A percentile compares a stretch with the other conserved stretches of the same genome.
These are phyloP conservation scores for Drosophila mercatorum DNA, from an alignment of 2,888 invertebrate species.

Conservation along the genomic window DNA sequence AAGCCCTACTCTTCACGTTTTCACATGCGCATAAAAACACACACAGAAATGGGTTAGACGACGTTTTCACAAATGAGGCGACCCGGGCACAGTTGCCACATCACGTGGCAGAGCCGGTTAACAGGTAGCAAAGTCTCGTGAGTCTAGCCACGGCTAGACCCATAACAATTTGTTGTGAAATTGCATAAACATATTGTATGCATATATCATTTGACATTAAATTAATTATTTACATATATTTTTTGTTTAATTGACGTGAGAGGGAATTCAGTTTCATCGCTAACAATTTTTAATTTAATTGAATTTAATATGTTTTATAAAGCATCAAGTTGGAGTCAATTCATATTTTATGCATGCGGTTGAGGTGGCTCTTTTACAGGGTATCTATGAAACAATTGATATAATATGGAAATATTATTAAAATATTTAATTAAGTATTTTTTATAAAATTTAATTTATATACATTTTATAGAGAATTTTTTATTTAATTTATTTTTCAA, in stretches of 20 bases:
- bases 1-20: constrained; percentile 53
- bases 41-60: constrained; percentile 50
- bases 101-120: constrained; percentile 24
- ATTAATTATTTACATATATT: neutral
- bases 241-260: neutral
- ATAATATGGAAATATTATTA: no score
- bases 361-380: no score
- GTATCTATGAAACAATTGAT: no score
- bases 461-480: no score
- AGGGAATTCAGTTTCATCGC: neutral
- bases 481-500: no score
- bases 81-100: constrained; percentile 32
- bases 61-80: constrained; percentile 41
- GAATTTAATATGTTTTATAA: neutral
- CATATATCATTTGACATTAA: constrained; percentile 2
- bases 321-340: neutral
- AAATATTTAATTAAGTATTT: no score
- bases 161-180: constrained; percentile 3
- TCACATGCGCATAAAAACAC: constrained; percentile 43
- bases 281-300: neutral
- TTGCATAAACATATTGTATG: constrained; percentile 1
- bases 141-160: neutral
- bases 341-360: neutral
- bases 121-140: constrained; percentile 4
- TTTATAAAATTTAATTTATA: no score